Conservation (phyloP, 1,140 invertebrate genomes). For the Cotesia chilonis region DNA sequence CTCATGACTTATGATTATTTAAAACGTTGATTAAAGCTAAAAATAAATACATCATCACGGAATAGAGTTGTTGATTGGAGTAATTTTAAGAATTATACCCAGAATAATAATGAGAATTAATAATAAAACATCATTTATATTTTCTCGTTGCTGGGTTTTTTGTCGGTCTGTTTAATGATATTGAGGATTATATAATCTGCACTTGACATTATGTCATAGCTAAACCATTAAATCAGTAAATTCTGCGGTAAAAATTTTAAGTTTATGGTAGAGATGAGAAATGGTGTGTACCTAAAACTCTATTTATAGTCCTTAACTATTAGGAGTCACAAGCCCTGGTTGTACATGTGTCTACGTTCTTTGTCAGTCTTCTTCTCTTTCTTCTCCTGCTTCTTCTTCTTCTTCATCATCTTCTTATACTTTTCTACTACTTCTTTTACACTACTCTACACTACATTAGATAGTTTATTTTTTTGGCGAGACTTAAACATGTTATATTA, state of each 20-base stretch:
- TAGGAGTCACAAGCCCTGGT: conserved; percentile 57
- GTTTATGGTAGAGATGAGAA: conserved; percentile 36
- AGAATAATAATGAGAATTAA: not conserved
- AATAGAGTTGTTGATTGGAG: no score
- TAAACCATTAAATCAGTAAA: conserved; percentile 2
- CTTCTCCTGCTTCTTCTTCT: no score
- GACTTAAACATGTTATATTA: conserved; percentile 26
- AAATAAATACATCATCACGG: no score
- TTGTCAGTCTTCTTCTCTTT: conserved; percentile 52
- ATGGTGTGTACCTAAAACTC: conserved; percentile 52
- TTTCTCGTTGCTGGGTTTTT: no score
- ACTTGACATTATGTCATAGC: conserved; percentile 21
- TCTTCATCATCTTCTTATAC: no score
- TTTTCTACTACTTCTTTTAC: no score
- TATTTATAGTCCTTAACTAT: conserved; percentile 61
- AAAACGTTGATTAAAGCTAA: no score
- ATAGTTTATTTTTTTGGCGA: conserved; percentile 47
- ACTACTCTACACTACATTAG: conserved; percentile 27
- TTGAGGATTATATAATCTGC: conserved; percentile 19
- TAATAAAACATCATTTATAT: not conserved
- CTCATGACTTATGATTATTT: no score
- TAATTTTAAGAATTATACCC: no score
- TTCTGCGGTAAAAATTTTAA: conserved; percentile 17
- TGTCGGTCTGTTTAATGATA: no score
- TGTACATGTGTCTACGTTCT: conserved; percentile 50